Percentiles rank a stretch among this genome's conserved stretches.
Conservation (phyloP, 2,113 vertebrate species). For the Charadrius vociferus region DNA sequence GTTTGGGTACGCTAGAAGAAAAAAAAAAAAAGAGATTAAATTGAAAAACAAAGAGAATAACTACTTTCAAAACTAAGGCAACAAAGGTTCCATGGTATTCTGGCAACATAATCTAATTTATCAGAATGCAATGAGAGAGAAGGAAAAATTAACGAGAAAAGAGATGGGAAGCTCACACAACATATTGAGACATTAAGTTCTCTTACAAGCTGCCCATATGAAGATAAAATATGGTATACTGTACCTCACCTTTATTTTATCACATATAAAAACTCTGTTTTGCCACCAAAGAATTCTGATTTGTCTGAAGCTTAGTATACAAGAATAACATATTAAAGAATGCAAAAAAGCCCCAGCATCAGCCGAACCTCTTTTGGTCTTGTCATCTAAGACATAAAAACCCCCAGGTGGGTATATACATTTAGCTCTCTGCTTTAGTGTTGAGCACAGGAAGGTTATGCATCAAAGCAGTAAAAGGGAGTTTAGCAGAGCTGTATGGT, state of each 20-base stretch:
- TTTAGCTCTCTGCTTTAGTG: neutral
- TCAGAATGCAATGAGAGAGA: neutral
- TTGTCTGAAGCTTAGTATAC: neutral
- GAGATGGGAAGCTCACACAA: neutral
- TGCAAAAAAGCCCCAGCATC: neutral
- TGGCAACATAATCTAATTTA: neutral
- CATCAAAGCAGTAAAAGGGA: neutral
- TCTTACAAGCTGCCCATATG: neutral
- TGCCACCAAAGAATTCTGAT: neutral
- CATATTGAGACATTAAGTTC: neutral
- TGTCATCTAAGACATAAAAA: neutral
- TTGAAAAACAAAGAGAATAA: neutral
- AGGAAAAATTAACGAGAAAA: neutral
- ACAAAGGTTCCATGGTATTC: neutral
- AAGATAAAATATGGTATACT: neutral
- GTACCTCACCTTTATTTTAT: neutral
- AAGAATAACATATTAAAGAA: neutral
- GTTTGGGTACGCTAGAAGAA: slow-evolving; percentile 88
- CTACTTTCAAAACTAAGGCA: neutral
- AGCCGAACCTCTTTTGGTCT: neutral
- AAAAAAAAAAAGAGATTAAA: neutral
- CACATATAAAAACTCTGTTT: neutral
- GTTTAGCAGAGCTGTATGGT: neutral
- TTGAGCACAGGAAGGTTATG: neutral
- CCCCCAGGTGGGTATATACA: neutral